Evolutionary conservation across 2,797 vertebrate species (phyloP).

Genomic region (Gymnothorax javanicus): DNA sequence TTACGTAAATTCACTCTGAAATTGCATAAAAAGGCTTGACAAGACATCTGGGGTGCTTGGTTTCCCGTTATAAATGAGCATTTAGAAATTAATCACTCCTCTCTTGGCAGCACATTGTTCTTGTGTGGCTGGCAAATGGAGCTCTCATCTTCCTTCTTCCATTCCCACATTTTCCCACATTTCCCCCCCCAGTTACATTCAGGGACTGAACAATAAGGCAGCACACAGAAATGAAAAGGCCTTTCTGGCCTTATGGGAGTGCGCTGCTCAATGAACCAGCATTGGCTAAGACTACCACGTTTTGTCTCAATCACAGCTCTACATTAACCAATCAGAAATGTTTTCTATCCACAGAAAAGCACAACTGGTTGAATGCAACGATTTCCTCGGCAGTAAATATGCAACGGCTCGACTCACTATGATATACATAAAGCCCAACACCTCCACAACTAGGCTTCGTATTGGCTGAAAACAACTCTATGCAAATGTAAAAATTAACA

Average conservation of each 20-base stretch:
- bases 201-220: not conserved
- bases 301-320: not conserved
- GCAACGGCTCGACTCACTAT: not conserved
- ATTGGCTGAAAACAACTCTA: not conserved
- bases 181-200: not conserved
- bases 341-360: not conserved
- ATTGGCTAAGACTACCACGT: not conserved
- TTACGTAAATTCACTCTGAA: not conserved
- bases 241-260: not conserved
- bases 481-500: not conserved
- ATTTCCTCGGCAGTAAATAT: not conserved
- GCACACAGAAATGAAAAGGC: not conserved
- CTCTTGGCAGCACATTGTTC: conserved; percentile 16
- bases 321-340: not conserved
- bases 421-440: not conserved
- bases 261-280: not conserved
- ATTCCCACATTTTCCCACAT: not conserved
- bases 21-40: conserved; percentile 19
- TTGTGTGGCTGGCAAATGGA: not conserved
- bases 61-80: conserved; percentile 1
- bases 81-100: conserved; percentile 17
- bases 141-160: conserved; percentile 1
- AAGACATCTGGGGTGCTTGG: conserved; percentile 10
- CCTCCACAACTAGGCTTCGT: not conserved
- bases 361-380: not conserved